Evolutionary conservation across 2,797 vertebrate species (phyloP).

Genomic region (Sphenopsis melanotis): DNA sequence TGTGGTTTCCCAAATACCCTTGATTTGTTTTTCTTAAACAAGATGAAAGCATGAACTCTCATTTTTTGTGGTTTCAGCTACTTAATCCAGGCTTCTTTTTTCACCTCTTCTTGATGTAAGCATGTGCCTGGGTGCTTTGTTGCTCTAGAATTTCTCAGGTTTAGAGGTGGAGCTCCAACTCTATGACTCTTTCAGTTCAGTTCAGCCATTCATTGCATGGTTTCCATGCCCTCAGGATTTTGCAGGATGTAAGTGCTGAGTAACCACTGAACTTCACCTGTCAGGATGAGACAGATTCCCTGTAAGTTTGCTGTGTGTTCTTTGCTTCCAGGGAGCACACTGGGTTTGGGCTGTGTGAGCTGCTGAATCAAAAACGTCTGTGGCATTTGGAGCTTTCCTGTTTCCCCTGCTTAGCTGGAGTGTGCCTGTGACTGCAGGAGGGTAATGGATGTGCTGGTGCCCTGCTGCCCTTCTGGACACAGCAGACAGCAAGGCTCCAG

Average conservation of each 20-base stretch:
- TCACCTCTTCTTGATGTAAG: background rate
- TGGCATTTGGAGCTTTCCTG: background rate
- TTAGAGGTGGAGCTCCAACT: background rate
- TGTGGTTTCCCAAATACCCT: background rate
- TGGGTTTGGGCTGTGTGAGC: background rate
- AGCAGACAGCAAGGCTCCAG: background rate
- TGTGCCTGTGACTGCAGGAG: background rate
- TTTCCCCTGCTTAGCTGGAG: background rate
- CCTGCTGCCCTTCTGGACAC: background rate
- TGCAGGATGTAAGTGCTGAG: background rate
- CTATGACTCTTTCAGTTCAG: background rate
- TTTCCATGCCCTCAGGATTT: background rate
- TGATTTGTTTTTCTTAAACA: background rate
- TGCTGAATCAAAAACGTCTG: background rate
- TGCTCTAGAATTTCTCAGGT: background rate
- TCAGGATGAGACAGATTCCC: background rate
- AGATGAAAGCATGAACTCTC: background rate
- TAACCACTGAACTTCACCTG: background rate
- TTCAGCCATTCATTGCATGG: background rate
- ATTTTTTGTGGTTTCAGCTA: background rate
- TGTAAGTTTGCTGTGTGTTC: background rate
- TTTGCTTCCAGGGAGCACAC: background rate
- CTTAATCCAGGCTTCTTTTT: background rate
- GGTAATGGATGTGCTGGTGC: background rate
- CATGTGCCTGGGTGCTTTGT: background rate